Conservation (phyloP, 2,888 invertebrate genomes). For the Sturmia bella region DNA sequence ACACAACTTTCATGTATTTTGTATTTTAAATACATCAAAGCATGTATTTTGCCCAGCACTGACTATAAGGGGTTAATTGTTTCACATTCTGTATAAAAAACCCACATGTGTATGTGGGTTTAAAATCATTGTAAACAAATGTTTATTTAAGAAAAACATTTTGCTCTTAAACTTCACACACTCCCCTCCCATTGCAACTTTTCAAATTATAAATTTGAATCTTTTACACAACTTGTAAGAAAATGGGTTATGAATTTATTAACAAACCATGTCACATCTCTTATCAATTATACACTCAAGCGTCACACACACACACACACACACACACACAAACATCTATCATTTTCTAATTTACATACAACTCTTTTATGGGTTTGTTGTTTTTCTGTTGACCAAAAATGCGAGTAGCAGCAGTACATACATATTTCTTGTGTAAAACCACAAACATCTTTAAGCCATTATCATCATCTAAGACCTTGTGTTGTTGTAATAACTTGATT, state of each 20-base stretch:
- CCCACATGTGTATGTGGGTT: background rate
- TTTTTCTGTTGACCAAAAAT: conserved; percentile 50
- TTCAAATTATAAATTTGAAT: conserved; percentile 18
- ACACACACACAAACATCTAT: background rate
- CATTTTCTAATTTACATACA: conserved; percentile 8
- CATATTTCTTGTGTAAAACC: conserved; percentile 41
- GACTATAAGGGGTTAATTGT: conserved; percentile 51
- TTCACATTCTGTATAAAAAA: conserved; percentile 10
- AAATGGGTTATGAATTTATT: conserved; percentile 64
- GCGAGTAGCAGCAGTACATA: no score
- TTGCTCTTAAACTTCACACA: background rate
- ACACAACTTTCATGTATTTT: no score
- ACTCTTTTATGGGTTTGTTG: background rate
- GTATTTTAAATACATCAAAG: no score
- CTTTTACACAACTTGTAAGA: background rate
- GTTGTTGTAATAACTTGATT: conserved; percentile 47
- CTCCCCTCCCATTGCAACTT: background rate
- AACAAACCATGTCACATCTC: conserved; percentile 67
- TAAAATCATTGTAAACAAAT: conserved; percentile 18
- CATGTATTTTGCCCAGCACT: no score
- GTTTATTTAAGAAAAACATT: conserved; percentile 34
- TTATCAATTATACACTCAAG: conserved; percentile 57
- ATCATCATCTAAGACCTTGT: conserved; percentile 42
- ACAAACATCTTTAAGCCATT: conserved; percentile 64
- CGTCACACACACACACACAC: background rate